Evolutionary conservation across 30 jellyfish, hydroid and myxozoan genomes (phyloP).

Genomic region (Aurelia aurita complex sp. Pacific): DNA sequence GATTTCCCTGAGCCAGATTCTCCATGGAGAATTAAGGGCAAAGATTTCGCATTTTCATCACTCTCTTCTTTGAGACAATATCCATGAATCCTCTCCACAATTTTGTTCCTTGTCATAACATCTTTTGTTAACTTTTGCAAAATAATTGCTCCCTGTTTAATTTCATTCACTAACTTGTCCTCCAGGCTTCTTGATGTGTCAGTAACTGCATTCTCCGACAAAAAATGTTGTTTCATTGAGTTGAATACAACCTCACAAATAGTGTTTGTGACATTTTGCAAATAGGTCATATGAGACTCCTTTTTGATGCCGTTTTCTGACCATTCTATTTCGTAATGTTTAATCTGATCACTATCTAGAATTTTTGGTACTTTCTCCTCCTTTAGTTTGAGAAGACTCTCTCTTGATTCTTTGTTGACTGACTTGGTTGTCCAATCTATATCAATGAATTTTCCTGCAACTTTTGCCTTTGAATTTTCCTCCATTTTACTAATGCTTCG

Average conservation of each 20-base stretch:
- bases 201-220: neutral
- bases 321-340: slow-evolving; percentile 19
- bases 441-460: slow-evolving; percentile 44
- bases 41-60: neutral
- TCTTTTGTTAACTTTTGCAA: neutral
- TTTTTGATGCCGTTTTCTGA: slow-evolving; percentile 9
- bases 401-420: slow-evolving; percentile 23
- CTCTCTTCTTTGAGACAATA: slow-evolving; percentile 1
- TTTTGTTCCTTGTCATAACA: slow-evolving; percentile 7
- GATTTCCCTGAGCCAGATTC: slow-evolving; percentile 52
- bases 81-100: neutral
- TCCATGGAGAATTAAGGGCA: slow-evolving; percentile 25
- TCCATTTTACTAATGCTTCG: slow-evolving; percentile 16
- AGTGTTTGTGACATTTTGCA: slow-evolving; percentile 31
- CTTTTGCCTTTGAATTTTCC: neutral
- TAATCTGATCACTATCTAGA: neutral
- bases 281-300: slow-evolving; percentile 10
- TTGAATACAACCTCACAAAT: slow-evolving; percentile 21
- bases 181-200: neutral
- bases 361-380: slow-evolving; percentile 20
- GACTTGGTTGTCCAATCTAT: slow-evolving; percentile 25
- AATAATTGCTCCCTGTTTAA: slow-evolving; percentile 2
- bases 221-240: slow-evolving; percentile 3
- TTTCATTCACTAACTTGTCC: slow-evolving; percentile 7
- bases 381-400: slow-evolving; percentile 13